Evolutionary conservation across 2,113 vertebrate genomes (phyloP).

Genomic region (Cyphotilapia sp.): DNA sequence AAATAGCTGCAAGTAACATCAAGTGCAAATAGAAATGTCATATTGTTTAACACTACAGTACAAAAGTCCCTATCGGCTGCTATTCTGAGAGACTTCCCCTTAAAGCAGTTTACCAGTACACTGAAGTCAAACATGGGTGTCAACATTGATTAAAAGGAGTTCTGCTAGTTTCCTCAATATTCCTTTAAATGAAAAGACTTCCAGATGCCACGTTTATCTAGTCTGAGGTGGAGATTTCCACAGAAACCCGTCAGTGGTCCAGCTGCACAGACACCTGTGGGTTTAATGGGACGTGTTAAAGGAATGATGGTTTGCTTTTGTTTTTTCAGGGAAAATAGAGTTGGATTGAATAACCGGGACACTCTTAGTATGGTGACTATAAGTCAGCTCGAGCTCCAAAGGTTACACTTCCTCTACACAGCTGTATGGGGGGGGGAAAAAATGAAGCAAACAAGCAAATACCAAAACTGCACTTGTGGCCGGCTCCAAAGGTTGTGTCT

Average conservation of each 20-base stretch:
- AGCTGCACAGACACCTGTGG: neutral
- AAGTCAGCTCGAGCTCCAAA: neutral
- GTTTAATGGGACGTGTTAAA: neutral
- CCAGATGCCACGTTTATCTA: neutral
- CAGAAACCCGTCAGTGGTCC: neutral
- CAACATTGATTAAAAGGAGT: neutral
- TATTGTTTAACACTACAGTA: neutral
- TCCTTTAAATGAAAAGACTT: neutral
- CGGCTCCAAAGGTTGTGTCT: neutral
- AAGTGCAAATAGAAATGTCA: slow-evolving; percentile 29
- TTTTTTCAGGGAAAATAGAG: neutral
- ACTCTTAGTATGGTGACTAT: neutral
- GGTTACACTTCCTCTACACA: neutral
- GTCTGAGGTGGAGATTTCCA: neutral
- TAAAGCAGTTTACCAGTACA: neutral
- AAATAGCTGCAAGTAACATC: slow-evolving; percentile 8
- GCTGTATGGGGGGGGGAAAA: rapidly evolving
- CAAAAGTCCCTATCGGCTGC: neutral
- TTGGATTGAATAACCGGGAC: neutral
- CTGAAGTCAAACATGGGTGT: neutral
- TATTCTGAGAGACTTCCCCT: neutral
- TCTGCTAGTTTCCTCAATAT: neutral
- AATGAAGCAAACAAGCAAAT: neutral
- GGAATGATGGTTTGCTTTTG: neutral
- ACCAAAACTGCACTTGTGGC: neutral